phyloP scores from a whole-genome alignment of 2,888 invertebrate species.

The Hirtodrosophila cameraria region DNA sequence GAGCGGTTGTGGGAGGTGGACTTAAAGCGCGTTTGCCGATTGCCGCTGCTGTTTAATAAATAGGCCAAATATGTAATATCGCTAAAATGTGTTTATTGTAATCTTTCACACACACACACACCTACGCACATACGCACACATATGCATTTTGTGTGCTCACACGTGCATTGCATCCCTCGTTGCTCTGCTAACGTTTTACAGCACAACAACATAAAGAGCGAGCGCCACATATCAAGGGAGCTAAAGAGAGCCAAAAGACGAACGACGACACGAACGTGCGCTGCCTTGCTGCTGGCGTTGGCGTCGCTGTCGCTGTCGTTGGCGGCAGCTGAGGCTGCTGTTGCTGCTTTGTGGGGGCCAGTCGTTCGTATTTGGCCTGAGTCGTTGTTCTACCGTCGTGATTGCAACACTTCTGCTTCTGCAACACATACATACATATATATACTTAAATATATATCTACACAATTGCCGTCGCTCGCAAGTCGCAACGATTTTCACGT shows the following conservation, averaged over 20 bases:
- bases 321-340: slow-evolving; percentile 14
- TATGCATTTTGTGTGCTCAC: slow-evolving; percentile 39
- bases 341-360: slow-evolving; percentile 62
- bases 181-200: slow-evolving; percentile 15
- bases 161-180: slow-evolving; percentile 74
- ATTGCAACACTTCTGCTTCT: slow-evolving; percentile 79
- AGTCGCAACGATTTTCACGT: slow-evolving; percentile 62
- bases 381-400: slow-evolving; percentile 82
- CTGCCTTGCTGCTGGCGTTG: slow-evolving; percentile 15
- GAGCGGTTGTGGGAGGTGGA: slow-evolving; percentile 34
- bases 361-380: slow-evolving; percentile 67
- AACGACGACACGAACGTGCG: slow-evolving; percentile 11
- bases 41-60: slow-evolving; percentile 63
- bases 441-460: too few relatives aligned
- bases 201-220: slow-evolving; percentile 12
- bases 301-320: slow-evolving; percentile 17
- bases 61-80: slow-evolving; percentile 77
- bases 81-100: slow-evolving; percentile 77
- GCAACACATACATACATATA: slow-evolving; percentile 34
- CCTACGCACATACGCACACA: slow-evolving; percentile 12
- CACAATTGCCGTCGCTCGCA: slow-evolving; percentile 49
- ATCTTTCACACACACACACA: slow-evolving; percentile 58
- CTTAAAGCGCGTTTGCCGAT: slow-evolving; percentile 15
- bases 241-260: slow-evolving; percentile 20
- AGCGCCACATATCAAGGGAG: slow-evolving; percentile 42